Evolutionary conservation across 92 coral and sea anemone species (phyloP).

Genomic region (Anthopleura xanthogrammica): DNA sequence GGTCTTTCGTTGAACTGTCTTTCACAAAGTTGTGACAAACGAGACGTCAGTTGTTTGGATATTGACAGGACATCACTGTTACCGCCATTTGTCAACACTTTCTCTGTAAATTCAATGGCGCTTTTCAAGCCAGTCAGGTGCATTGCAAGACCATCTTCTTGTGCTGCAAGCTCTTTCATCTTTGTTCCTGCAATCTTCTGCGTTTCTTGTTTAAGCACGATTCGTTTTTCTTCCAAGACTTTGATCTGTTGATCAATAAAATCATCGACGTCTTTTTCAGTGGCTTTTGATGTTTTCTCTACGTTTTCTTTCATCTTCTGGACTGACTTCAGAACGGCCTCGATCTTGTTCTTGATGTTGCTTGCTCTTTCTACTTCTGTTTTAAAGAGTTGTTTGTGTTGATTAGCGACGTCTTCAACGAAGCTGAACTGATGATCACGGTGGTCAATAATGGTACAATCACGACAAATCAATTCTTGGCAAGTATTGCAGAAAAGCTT

Average conservation of each 20-base stretch:
- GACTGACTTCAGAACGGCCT: background rate
- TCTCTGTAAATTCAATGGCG: conserved; percentile 9
- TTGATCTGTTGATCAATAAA: conserved; percentile 2
- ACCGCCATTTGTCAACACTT: conserved; percentile 9
- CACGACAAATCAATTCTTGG: conserved; percentile 72
- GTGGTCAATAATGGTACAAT: conserved; percentile 77
- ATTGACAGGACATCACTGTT: conserved; percentile 12
- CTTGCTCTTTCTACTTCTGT: too few species aligned
- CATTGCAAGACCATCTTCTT: conserved; percentile 14
- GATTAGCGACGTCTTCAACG: conserved; percentile 35
- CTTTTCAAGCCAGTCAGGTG: conserved; percentile 7
- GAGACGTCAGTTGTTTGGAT: background rate
- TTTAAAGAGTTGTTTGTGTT: too few species aligned
- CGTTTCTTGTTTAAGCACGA: conserved; percentile 1
- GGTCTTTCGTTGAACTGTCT: background rate
- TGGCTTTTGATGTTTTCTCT: background rate
- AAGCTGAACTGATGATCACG: conserved; percentile 53
- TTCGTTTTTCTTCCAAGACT: conserved; percentile 18
- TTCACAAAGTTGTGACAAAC: background rate
- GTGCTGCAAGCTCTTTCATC: background rate
- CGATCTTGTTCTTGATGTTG: too few species aligned
- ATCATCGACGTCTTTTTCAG: conserved; percentile 7
- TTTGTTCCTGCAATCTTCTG: background rate
- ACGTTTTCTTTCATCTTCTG: conserved; percentile 6
- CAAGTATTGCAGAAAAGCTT: conserved; percentile 76